A percentile compares a stretch with the other conserved stretches of the same genome.
Evolutionary conservation across 2,797 vertebrate genomes (phyloP).

Genomic region (Pyrocephalus nanus): DNA sequence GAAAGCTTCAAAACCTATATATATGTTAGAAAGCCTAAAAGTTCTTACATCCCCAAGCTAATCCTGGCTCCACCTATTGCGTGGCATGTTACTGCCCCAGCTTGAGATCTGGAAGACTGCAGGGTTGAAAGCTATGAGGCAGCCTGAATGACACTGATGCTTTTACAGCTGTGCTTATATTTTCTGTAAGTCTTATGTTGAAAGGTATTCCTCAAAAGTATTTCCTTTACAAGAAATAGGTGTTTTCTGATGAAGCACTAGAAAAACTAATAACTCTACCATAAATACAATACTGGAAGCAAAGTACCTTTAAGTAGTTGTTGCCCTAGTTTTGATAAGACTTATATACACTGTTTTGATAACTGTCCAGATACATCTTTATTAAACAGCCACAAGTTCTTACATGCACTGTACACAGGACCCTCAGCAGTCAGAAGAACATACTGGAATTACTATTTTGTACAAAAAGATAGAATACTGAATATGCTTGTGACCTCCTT

Average conservation of each 20-base stretch:
- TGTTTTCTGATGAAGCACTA: neutral
- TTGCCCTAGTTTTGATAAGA: neutral
- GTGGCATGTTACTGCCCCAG: too few relatives aligned
- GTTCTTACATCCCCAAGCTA: neutral
- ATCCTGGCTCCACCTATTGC: neutral
- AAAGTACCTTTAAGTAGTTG: neutral
- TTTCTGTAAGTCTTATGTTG: neutral
- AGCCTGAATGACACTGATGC: neutral
- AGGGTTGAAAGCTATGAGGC: rapidly evolving
- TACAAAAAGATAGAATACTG: neutral
- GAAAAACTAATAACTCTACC: neutral
- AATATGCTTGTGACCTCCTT: neutral
- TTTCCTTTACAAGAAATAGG: neutral
- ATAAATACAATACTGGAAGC: neutral
- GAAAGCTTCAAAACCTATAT: neutral
- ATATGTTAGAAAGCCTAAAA: neutral
- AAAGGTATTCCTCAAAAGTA: neutral
- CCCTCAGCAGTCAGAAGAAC: neutral
- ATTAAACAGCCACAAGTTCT: neutral
- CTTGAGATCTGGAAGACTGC: neutral
- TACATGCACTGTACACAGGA: neutral
- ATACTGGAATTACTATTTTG: neutral
- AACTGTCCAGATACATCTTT: neutral
- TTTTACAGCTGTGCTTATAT: neutral
- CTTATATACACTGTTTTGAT: neutral